These are phyloP conservation scores for Meandrina meandrites DNA, from an alignment of 92 coral and sea anemone species.

Conservation along the genomic window DNA sequence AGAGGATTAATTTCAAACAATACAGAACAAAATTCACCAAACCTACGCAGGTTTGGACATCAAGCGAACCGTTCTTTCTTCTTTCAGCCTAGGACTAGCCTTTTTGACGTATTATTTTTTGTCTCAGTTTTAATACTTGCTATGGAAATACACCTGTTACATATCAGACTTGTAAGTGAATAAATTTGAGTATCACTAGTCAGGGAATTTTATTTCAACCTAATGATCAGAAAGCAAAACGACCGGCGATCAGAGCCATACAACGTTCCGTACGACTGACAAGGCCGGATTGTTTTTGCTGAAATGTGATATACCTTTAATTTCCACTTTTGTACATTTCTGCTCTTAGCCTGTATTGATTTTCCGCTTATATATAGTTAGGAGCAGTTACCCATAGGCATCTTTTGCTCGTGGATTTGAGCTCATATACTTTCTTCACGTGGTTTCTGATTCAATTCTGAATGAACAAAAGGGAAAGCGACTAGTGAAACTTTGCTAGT, in stretches of 20 bases:
- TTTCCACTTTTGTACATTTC: neutral
- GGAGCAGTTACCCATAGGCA: no score
- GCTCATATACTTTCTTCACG: neutral
- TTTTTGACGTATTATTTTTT: neutral
- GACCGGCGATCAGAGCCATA: neutral
- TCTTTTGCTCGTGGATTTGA: no score
- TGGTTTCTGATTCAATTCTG: no score
- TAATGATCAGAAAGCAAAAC: neutral
- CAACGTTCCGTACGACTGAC: neutral
- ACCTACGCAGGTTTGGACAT: neutral
- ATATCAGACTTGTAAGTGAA: neutral
- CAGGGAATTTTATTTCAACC: neutral
- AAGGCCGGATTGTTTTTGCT: neutral
- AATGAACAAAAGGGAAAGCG: no score
- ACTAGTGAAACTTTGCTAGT: no score
- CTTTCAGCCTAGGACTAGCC: neutral
- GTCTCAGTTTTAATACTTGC: neutral
- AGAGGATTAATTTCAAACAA: neutral
- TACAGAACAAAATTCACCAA: neutral
- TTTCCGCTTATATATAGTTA: neutral
- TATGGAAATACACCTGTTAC: conserved; percentile 20
- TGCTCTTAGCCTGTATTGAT: neutral
- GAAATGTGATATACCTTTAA: neutral
- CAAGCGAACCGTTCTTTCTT: neutral
- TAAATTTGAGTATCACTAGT: conserved; percentile 15